A percentile compares a stretch with the other conserved stretches of the same genome.
Evolutionary conservation across 2,113 vertebrate genomes (phyloP).

Genomic region (Petaurus breviceps): DNA sequence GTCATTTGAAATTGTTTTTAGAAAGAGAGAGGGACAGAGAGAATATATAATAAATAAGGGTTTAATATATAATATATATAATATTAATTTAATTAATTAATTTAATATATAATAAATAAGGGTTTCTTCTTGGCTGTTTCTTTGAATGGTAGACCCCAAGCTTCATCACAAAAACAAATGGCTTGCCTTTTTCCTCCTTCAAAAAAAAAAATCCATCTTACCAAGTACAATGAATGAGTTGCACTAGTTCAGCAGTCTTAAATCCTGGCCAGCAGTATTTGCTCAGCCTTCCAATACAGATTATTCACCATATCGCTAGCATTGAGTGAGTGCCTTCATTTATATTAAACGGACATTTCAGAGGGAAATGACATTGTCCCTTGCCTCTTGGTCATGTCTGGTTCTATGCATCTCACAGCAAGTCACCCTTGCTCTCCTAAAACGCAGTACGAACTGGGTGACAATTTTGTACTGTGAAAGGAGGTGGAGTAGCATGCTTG

Average conservation of each 20-base stretch:
- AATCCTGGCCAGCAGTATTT: not conserved
- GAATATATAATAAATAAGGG: not conserved
- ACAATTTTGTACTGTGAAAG: not conserved
- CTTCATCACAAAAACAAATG: conserved; percentile 49
- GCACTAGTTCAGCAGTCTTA: not conserved
- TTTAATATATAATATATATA: no score
- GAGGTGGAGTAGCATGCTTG: conserved; percentile 52
- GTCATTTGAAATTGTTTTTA: not conserved
- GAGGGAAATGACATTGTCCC: conserved; percentile 5
- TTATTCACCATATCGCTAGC: conserved; percentile 40
- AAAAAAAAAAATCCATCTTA: conserved; percentile 8
- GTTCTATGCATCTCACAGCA: conserved; percentile 27
- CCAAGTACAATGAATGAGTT: not conserved
- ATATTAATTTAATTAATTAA: no score
- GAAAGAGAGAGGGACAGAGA: not conserved
- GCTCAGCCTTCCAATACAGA: not conserved
- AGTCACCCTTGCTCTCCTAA: conserved; percentile 27
- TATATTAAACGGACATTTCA: conserved; percentile 40
- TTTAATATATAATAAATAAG: no score
- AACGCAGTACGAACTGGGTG: conserved; percentile 27
- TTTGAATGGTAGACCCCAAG: conserved; percentile 26
- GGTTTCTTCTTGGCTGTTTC: conserved; percentile 12
- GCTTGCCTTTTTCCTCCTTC: not conserved
- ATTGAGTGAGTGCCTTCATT: conserved; percentile 34
- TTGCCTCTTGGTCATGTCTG: conserved; percentile 35